phyloP scores from a whole-genome alignment of 2,113 vertebrate genomes.

The Myotis yumanensis region DNA sequence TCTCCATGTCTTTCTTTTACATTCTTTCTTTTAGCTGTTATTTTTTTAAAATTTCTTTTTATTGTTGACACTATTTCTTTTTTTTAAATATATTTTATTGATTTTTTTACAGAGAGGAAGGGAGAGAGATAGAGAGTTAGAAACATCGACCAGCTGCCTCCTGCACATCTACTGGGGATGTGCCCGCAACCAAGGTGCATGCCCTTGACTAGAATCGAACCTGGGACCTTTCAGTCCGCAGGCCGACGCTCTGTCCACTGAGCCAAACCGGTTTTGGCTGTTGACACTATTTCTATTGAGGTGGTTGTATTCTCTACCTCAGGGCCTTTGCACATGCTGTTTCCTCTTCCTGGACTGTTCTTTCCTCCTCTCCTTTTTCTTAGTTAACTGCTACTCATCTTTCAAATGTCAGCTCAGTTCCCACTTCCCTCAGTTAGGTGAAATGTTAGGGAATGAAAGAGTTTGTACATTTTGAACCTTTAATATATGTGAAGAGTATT shows the following conservation, averaged over 20 bases:
- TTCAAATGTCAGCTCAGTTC: not conserved
- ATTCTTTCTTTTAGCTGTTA: not conserved
- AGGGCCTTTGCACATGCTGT: not conserved
- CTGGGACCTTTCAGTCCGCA: too few species aligned
- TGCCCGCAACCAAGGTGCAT: too few species aligned
- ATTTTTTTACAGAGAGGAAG: too few species aligned
- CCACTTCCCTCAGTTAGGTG: not conserved
- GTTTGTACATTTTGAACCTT: slow-evolving; percentile 16
- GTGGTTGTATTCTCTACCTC: not conserved
- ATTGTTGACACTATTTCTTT: not conserved
- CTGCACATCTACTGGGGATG: too few species aligned
- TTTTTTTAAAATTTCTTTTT: not conserved
- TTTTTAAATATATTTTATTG: too few species aligned
- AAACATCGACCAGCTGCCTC: too few species aligned
- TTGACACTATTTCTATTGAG: not conserved
- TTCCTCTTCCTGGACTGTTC: not conserved
- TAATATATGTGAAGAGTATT: slow-evolving; percentile 9
- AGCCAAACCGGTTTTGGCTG: too few species aligned
- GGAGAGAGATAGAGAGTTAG: too few species aligned
- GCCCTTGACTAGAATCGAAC: too few species aligned
- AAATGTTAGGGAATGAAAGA: slow-evolving; percentile 3
- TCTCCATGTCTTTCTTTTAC: not conserved
- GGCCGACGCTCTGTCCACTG: too few species aligned
- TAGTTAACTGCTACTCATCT: not conserved
- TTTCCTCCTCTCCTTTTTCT: not conserved